phyloP scores from a whole-genome alignment of 2,888 invertebrate species.

The Liodrosophila aerea region DNA sequence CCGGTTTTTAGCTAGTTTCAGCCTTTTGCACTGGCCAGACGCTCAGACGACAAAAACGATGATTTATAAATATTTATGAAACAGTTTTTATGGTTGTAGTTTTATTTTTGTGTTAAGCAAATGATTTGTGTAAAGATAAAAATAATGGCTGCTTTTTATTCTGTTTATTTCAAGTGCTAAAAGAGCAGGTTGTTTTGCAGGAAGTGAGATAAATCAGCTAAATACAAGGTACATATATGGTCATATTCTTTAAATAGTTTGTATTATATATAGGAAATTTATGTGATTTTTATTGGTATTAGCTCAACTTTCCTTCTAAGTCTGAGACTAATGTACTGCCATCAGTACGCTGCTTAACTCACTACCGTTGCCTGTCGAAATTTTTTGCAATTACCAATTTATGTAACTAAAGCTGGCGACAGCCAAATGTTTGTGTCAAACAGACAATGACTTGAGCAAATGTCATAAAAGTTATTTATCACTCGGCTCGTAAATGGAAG shows the following conservation, averaged over 20 bases:
- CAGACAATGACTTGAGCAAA: constrained; percentile 50
- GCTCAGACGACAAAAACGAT: constrained; percentile 43
- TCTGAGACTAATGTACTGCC: neutral
- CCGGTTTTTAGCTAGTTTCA: constrained; percentile 43
- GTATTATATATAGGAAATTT: too few species aligned
- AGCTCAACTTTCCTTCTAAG: constrained; percentile 1
- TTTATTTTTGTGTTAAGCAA: constrained; percentile 42
- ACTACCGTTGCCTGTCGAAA: constrained; percentile 36
- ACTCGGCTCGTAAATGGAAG: constrained; percentile 29
- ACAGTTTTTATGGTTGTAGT: constrained; percentile 53
- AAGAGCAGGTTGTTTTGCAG: constrained; percentile 20
- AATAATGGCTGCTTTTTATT: constrained; percentile 19
- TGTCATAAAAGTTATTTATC: constrained; percentile 55
- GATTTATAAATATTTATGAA: constrained; percentile 70
- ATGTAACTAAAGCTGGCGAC: constrained; percentile 37
- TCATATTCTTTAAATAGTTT: constrained; percentile 5
- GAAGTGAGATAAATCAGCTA: constrained; percentile 39
- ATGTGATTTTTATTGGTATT: neutral
- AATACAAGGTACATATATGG: constrained; percentile 6
- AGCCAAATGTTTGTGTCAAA: constrained; percentile 47
- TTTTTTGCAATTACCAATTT: constrained; percentile 47
- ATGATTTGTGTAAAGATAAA: constrained; percentile 50
- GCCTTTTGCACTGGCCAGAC: constrained; percentile 31
- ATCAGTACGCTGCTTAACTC: constrained; percentile 10
- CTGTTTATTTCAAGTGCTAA: constrained; percentile 5